Base-by-base conservation (phyloP, 2,113 vertebrate species). In the Stegastes partitus region DNA sequence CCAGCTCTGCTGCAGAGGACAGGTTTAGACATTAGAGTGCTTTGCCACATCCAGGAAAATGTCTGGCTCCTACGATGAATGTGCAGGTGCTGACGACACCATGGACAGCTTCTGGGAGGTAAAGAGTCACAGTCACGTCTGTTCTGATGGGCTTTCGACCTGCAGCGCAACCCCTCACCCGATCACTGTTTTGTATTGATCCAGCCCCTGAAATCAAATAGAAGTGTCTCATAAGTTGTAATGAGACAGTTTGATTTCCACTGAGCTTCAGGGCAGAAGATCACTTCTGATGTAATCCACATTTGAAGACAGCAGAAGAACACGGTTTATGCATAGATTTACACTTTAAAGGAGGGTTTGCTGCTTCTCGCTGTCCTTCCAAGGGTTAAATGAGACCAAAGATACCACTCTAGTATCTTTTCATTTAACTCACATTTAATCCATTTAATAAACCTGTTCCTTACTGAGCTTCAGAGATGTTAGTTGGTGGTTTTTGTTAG, bases 91-190 rank as follows among this genome's bases (percentile, higher is more conserved):
- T 16, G 85, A 99, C 91, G 98, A 98, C 93, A 95, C 94, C 70
- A 99, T 97, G 0, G 98, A 99, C 95, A 99, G 98, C 95, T 99
- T 99, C 93, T 99, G 98, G 98, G 98, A 99, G 98, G 98, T 99
- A 94, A 65, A 56, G 61, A 26, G 5, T 42, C 21, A 25, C 53
- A 8, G 4, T 34, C 69, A 14, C 10, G 4, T 42, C 44, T 39
- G 25, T 22, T 56, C 16, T 56, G 11, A 74, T n/a, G 11, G 11
- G 0, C 42, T 71, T 42, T 67, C 7, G 55, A n/a, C 26, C 28
- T 54, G 22, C 34, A 26, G 8, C 37, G 63, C 55, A 37, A 26
- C 31, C 22, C 55, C 26, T 68, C 45, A 11, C 22, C 15, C 14
- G 16, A 44, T 21, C 25, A 26, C 22, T 28, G 49, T 59, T 66